phyloP scores from a whole-genome alignment of 2,888 invertebrate species.

The Harpalus rufipes region DNA sequence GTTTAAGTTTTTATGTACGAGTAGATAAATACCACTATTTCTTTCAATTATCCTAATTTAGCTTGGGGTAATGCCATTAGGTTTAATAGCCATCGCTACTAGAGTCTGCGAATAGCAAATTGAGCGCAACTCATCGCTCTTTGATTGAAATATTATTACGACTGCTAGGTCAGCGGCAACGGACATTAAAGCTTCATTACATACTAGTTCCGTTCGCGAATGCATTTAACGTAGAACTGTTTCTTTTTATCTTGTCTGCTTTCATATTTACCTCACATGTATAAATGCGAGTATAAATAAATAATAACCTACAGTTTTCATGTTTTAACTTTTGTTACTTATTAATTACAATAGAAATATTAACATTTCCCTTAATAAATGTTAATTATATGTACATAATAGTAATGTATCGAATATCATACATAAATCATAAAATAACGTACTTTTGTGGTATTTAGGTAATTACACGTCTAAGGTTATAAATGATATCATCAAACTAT shows the following conservation, averaged over 20 bases:
- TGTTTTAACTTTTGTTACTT: not conserved
- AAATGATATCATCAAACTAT: not conserved
- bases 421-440: not conserved
- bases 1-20: no score
- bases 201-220: not conserved
- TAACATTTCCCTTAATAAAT: not conserved
- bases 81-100: not conserved
- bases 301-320: not conserved
- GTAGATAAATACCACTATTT: not conserved
- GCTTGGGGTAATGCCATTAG: not conserved
- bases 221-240: not conserved
- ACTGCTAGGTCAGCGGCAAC: not conserved
- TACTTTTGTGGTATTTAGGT: not conserved
- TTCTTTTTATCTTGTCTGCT: not conserved
- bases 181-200: constrained; percentile 34
- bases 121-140: constrained; percentile 26
- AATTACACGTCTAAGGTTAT: not conserved
- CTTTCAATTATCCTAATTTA: not conserved
- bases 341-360: not conserved
- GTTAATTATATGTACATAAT: not conserved
- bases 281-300: not conserved
- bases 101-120: constrained; percentile 7
- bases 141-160: constrained; percentile 53
- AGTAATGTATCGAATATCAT: not conserved
- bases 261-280: not conserved